Base-by-base conservation (phyloP, 1,140 invertebrate species). In the Octopus sinensis region DNA sequence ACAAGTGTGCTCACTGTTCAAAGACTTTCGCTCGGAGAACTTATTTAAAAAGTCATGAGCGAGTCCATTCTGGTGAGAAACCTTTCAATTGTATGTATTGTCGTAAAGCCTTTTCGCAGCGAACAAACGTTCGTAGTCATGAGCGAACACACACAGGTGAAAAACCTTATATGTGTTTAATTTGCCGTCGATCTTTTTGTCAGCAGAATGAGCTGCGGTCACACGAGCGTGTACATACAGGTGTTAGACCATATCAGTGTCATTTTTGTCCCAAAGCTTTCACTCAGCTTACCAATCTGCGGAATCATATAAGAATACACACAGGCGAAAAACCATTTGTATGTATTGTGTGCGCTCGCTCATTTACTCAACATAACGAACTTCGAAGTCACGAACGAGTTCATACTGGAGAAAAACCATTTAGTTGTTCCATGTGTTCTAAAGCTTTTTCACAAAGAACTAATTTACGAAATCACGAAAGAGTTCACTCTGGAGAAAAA, bases 381-480 rank as follows among this genome's bases (percentile, higher is more conserved):
- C 9, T 82, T 52, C 51, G 77, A 54, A 30, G 71, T 5, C 81
- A 82, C 53, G 76, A 53, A 77, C 56, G 80, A 5, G 51, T 80
- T 17, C 82, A 83, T 30, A 79, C 78, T 6, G 81, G 78, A 43
- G 78, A 82, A 54, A 80, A 80, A 84, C 80, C 86, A 0, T 88
- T 85, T 81, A 83, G 68, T n/a, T 98, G 97, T 91, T 96, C 98
- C 92, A 97, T 98, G 90, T 98, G 97, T 92, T 96, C 97, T 91
- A 94, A 96, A 89, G 97, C 98, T 92, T 99, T 99, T 92, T 99
- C 97, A 54, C 97, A 99, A 92, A 93, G 76, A n/a, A 54, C 51
- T 12, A 78, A 78, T 43, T 43, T 78, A 13, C 73, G 79, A 62
- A 71, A 62, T 4, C 83, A 84, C 53, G 79, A 54, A 62, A n/a